Conservation (phyloP, 2,888 invertebrate species). For the Tridacna crocea region DNA sequence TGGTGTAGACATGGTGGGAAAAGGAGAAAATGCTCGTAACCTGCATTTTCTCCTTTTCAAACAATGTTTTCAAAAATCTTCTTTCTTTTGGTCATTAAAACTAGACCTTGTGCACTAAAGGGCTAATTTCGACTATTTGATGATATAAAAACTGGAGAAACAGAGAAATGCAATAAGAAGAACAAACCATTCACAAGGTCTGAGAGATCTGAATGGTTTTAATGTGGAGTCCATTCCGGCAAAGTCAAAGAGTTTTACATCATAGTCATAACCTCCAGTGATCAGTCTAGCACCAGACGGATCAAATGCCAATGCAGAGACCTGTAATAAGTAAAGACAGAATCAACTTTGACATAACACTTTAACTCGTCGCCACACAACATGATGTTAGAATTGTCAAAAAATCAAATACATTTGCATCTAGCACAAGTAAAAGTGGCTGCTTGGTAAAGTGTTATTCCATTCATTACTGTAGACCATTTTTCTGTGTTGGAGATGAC, state of each 20-base stretch:
- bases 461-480: too few species aligned
- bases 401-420: background rate
- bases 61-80: too few species aligned
- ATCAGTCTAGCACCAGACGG: conserved; percentile 96
- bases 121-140: too few species aligned
- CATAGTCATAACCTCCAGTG: conserved; percentile 97
- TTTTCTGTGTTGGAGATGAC: too few species aligned
- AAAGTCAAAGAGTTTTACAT: conserved; percentile 99
- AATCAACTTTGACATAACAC: background rate
- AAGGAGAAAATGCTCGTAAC: too few species aligned
- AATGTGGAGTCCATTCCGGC: conserved; percentile 98
- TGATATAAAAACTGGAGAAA: too few species aligned
- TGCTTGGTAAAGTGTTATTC: background rate
- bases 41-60: too few species aligned
- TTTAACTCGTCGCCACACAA: background rate
- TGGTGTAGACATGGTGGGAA: too few species aligned
- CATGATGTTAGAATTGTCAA: background rate
- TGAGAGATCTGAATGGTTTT: conserved; percentile 95
- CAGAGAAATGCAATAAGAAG: too few species aligned
- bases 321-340: conserved; percentile 61
- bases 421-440: background rate
- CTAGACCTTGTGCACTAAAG: too few species aligned
- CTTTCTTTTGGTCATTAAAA: too few species aligned
- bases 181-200: conserved; percentile 92
- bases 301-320: conserved; percentile 94